Evolutionary conservation across 1,140 invertebrate species (phyloP).

Genomic region (Agrypnia vestita): DNA sequence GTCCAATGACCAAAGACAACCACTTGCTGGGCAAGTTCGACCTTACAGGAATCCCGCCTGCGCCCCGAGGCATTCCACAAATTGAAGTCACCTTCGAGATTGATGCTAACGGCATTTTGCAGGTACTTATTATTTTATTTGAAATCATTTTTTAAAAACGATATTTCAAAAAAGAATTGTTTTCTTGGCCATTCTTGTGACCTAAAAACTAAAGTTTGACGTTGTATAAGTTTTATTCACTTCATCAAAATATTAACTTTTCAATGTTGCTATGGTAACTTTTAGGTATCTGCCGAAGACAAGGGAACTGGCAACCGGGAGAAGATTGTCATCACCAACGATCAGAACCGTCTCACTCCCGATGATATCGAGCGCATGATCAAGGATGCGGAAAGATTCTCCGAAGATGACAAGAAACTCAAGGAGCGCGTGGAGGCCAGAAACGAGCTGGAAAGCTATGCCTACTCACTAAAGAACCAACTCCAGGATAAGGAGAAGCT

Average conservation of each 20-base stretch:
- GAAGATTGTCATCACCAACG: constrained; percentile 99
- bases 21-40: constrained; percentile 98
- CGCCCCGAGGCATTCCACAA: constrained; percentile 98
- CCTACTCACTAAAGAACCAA: constrained; percentile 98
- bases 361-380: constrained; percentile 99
- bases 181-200: too few species aligned
- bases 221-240: not conserved
- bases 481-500: constrained; percentile 98
- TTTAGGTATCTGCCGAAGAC: constrained; percentile 93
- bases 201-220: too few species aligned
- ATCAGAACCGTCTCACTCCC: constrained; percentile 96
- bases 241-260: not conserved
- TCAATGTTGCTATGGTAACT: constrained; percentile 48
- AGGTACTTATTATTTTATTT: constrained; percentile 70
- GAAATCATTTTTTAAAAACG: too few species aligned
- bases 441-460: constrained; percentile 97
- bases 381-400: constrained; percentile 98
- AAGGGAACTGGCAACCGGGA: constrained; percentile 99
- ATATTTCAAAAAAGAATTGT: too few species aligned
- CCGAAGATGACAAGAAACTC: constrained; percentile 98
- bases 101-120: constrained; percentile 98
- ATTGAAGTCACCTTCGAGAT: constrained; percentile 99
- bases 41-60: constrained; percentile 97
- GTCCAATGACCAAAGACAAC: constrained; percentile 99
- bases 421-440: constrained; percentile 97